Evolutionary conservation across 2,888 invertebrate species (phyloP), one percentile per base, ranked within the genome.

Genomic region (Scaptomyza parva): DNA sequence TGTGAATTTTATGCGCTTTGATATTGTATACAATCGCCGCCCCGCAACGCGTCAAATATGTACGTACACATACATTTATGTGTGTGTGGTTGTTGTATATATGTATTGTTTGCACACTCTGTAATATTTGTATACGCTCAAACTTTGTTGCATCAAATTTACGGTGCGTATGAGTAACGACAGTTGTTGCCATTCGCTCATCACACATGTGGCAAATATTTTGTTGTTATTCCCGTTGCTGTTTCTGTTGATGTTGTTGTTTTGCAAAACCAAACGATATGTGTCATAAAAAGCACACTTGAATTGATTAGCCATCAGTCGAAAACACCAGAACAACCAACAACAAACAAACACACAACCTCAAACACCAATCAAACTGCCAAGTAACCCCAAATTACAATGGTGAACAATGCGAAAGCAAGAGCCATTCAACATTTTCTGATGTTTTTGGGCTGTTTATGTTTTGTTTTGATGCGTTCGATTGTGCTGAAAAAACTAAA

Each of bases 151-250:
- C 82, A 82, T 81, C 86, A 82, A 87, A 81, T 87, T 87, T 82
- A 87, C 87, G 82, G 86, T 85, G 82, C 86, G 87, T 82, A 87
- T 87, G 87, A 82, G 87, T 85, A 87, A 82, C 85, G 86, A 73
- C 73, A 70, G 75, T 63, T 44, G 74, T 47, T 59, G 66, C 71
- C 71, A 65, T 55, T 61, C 66, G 76, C 53, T 59, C 59, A 61
- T 63, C 74, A 70, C 78, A 78, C 81, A 78, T 79, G 83, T 70
- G 87, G 82, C 65, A 62, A 72, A 87, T 85, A 81, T 78, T 67
- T 76, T 69, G 64, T 50, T 77, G 69, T 64, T 76, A 47, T 69
- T 65, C 51, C 9, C 22, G 11, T 17, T 51, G 54, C 28, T 58
- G 11, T 17, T 51, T 50, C 28, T 58, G 53, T n/a, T 48, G 47